These are phyloP conservation scores for Drosophila histrio DNA, from an alignment of 2,888 invertebrate genomes.

Conservation along the genomic window DNA sequence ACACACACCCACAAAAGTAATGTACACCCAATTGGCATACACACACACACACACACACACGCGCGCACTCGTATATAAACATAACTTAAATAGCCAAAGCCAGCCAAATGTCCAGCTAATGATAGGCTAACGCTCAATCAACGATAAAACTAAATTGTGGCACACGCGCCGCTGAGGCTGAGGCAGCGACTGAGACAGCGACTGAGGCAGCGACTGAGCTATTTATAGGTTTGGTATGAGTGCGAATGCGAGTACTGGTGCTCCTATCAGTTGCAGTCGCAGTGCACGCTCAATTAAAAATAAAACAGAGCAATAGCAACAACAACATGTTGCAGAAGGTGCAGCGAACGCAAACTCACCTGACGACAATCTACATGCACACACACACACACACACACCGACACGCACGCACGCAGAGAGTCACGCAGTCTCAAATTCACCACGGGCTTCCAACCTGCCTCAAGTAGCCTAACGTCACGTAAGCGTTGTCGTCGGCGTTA, in stretches of 20 bases:
- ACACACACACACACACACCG: constrained; percentile 1
- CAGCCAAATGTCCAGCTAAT: constrained; percentile 69
- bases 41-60: constrained; percentile 19
- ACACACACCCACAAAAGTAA: constrained; percentile 32
- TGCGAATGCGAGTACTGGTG: constrained; percentile 35
- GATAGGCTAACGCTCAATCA: constrained; percentile 78
- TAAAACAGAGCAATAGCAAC: constrained; percentile 24
- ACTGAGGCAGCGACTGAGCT: constrained; percentile 34
- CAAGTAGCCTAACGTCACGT: constrained; percentile 59
- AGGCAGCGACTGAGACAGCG: neutral
- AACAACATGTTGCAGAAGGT: constrained; percentile 59
- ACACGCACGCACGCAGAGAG: constrained; percentile 5
- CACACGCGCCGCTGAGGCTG: constrained; percentile 64
- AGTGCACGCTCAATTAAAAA: constrained; percentile 58
- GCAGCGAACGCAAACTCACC: constrained; percentile 62
- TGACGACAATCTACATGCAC: constrained; percentile 48
- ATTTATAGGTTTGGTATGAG: constrained; percentile 55
- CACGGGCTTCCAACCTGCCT: constrained; percentile 62
- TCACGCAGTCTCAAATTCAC: constrained; percentile 36
- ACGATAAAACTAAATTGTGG: constrained; percentile 77
- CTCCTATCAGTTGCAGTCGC: constrained; percentile 56
- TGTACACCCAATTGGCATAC: constrained; percentile 38
- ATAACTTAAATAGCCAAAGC: constrained; percentile 34
- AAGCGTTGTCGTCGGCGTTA: constrained; percentile 11
- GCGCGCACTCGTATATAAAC: neutral